phyloP scores from a whole-genome alignment of 2,888 invertebrate species.

The Hypolimnas misippus region DNA sequence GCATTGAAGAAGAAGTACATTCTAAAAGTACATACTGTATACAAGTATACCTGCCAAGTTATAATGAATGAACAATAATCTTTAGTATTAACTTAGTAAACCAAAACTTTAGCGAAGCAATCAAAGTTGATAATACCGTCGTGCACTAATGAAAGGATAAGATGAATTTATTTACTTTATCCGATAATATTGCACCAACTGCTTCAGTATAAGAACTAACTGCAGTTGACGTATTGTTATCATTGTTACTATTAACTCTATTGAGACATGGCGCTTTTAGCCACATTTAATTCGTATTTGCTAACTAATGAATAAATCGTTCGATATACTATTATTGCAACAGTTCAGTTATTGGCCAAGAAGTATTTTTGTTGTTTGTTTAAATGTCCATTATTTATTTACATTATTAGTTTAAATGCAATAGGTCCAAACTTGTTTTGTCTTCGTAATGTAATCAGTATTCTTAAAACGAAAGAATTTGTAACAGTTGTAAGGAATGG shows the following conservation, averaged over 20 bases:
- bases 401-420: too few relatives aligned
- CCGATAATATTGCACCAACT: conserved; percentile 35
- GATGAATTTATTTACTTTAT: conserved; percentile 40
- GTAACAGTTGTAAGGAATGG: neutral
- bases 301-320: conserved; percentile 12
- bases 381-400: too few relatives aligned
- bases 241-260: conserved; percentile 23
- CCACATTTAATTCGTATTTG: conserved; percentile 19
- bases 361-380: neutral
- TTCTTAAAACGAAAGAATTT: too few relatives aligned
- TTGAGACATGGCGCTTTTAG: conserved; percentile 19
- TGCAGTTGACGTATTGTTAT: conserved; percentile 38
- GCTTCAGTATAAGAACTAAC: conserved; percentile 36
- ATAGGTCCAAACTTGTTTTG: too few relatives aligned
- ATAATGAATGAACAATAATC: too few relatives aligned
- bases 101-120: conserved; percentile 40
- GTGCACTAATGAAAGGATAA: conserved; percentile 40
- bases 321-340: neutral
- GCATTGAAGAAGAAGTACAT: too few relatives aligned
- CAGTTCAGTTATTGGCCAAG: neutral
- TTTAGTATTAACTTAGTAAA: neutral
- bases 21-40: too few relatives aligned
- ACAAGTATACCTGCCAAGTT: too few relatives aligned
- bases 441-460: too few relatives aligned
- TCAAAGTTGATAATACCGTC: conserved; percentile 32